Percentiles rank a stretch among this genome's conserved stretches.
phyloP scores from a whole-genome alignment of 2,888 invertebrate species.

The Troilus luridus region DNA sequence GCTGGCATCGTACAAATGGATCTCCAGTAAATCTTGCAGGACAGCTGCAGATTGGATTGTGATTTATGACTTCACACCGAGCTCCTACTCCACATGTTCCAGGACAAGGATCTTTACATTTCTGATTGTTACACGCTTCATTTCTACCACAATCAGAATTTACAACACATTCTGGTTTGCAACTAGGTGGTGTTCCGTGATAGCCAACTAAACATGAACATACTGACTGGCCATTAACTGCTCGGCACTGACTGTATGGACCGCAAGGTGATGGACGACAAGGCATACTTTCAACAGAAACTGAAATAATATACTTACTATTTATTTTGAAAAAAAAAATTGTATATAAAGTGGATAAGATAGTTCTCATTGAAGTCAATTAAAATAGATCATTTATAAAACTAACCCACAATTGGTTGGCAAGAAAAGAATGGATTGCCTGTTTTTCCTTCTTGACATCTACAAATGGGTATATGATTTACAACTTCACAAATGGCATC shows the following conservation, averaged over 20 bases:
- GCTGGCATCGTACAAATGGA: slow-evolving; percentile 78
- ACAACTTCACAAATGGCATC: slow-evolving; percentile 81
- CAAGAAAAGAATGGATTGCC: slow-evolving; percentile 81
- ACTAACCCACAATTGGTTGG: slow-evolving; percentile 68
- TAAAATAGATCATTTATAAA: neutral
- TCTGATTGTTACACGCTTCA: slow-evolving; percentile 81
- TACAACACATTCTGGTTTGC: slow-evolving; percentile 70
- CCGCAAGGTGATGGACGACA: slow-evolving; percentile 72
- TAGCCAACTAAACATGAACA: slow-evolving; percentile 81
- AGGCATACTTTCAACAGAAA: slow-evolving; percentile 71
- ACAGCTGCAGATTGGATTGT: slow-evolving; percentile 82
- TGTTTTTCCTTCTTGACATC: slow-evolving; percentile 77
- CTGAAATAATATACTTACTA: slow-evolving; percentile 61
- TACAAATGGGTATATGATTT: slow-evolving; percentile 84
- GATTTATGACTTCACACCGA: slow-evolving; percentile 80
- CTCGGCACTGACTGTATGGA: slow-evolving; percentile 77
- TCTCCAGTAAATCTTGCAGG: slow-evolving; percentile 78
- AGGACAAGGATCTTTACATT: slow-evolving; percentile 83
- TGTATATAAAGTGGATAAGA: neutral
- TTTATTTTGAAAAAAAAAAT: too few relatives aligned
- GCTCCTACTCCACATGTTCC: slow-evolving; percentile 83
- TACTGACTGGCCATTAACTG: slow-evolving; percentile 80
- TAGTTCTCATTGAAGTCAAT: neutral
- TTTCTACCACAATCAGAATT: slow-evolving; percentile 80
- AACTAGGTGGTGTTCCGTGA: slow-evolving; percentile 81